These are phyloP conservation scores for Desmophyllum pertusum DNA, from an alignment of 92 coral and sea anemone species.

Conservation along the genomic window DNA sequence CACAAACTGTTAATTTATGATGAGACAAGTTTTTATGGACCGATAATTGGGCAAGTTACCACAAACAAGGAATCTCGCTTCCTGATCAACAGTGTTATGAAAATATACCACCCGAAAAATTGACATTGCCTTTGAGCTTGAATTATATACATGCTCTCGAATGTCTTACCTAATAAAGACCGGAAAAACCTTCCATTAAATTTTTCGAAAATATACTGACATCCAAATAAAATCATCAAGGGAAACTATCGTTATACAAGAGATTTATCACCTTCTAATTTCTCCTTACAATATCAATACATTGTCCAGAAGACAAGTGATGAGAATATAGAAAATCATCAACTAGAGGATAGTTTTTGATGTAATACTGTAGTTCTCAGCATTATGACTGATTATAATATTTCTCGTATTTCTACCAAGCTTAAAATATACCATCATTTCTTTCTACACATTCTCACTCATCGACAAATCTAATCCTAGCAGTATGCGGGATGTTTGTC, in stretches of 20 bases:
- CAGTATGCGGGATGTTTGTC: too few relatives aligned
- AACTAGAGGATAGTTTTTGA: neutral
- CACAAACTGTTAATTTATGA: neutral
- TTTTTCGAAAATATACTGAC: neutral
- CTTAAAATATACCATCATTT: too few relatives aligned
- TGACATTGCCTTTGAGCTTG: too few relatives aligned
- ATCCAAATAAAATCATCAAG: neutral
- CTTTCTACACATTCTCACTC: too few relatives aligned
- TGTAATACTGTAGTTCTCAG: neutral
- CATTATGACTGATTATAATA: neutral
- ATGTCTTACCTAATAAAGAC: neutral
- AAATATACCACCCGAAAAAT: neutral
- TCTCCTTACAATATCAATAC: neutral
- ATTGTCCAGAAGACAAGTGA: too few relatives aligned
- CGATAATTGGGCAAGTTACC: neutral
- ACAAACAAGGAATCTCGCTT: conserved; percentile 10
- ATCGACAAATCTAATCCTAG: too few relatives aligned
- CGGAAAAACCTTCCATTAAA: neutral
- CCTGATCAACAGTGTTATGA: neutral
- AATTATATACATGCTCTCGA: too few relatives aligned
- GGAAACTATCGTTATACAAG: neutral
- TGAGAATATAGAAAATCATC: neutral
- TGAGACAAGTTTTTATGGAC: neutral
- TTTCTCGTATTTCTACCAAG: too few relatives aligned
- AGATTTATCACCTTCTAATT: neutral